These are phyloP conservation scores for Apodemia duryi DNA, from an alignment of 2,888 invertebrate species.

Conservation along the genomic window DNA sequence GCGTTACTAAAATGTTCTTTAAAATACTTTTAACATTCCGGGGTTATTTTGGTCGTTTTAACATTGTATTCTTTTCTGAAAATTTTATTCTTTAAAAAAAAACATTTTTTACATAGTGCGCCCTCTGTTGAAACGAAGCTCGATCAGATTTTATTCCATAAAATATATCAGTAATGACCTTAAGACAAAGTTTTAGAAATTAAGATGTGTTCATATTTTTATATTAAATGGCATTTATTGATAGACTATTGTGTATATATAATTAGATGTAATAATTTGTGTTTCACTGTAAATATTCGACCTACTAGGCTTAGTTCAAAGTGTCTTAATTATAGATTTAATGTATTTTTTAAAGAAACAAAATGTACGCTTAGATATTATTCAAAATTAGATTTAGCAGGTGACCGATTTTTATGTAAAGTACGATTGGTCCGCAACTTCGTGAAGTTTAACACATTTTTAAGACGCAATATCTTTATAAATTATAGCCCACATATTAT, in stretches of 20 bases:
- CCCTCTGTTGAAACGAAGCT: no score
- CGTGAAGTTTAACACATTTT: not conserved
- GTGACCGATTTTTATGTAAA: not conserved
- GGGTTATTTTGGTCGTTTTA: no score
- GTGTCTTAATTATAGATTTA: slow-evolving; percentile 18
- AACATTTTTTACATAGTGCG: no score
- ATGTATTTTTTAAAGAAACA: slow-evolving; percentile 15
- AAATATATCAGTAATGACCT: not conserved
- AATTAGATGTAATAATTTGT: slow-evolving; percentile 14
- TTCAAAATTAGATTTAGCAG: not conserved
- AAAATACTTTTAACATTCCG: no score
- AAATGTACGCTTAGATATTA: slow-evolving; percentile 1
- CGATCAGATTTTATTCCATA: not conserved
- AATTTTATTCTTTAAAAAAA: no score
- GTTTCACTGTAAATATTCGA: slow-evolving; percentile 16
- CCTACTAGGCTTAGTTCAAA: slow-evolving; percentile 16
- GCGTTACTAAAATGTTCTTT: no score
- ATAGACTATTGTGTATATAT: slow-evolving; percentile 1
- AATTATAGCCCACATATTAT: not conserved
- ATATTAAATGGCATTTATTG: slow-evolving; percentile 18
- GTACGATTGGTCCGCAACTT: not conserved
- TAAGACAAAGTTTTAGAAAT: not conserved
- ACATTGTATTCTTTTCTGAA: no score
- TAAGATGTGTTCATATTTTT: slow-evolving; percentile 20
- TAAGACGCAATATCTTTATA: not conserved